These are phyloP conservation scores for Coccyzus lansbergi DNA, from an alignment of 2,797 vertebrate species.

Conservation along the genomic window DNA sequence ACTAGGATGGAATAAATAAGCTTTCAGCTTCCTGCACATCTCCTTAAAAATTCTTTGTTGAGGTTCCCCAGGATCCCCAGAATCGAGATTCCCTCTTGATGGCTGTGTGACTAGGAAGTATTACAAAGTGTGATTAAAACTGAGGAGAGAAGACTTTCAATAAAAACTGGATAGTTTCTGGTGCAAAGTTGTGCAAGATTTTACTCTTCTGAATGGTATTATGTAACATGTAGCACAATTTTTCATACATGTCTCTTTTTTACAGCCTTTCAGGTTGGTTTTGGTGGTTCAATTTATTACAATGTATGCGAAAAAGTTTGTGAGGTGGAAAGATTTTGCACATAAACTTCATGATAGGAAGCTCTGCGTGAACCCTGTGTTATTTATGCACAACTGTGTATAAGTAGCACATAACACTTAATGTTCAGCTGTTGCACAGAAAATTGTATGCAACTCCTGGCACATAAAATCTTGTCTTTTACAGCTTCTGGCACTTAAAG, in stretches of 20 bases:
- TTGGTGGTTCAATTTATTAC: background rate
- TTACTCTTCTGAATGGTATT: background rate
- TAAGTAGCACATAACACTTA: background rate
- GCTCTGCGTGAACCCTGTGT: background rate
- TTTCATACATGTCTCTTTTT: background rate
- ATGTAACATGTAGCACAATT: background rate
- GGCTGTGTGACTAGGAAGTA: background rate
- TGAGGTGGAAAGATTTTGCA: background rate
- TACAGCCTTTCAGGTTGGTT: background rate
- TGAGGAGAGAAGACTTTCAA: background rate
- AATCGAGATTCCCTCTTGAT: background rate
- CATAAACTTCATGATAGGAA: background rate
- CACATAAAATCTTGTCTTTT: background rate
- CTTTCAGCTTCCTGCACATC: background rate
- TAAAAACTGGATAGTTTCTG: background rate
- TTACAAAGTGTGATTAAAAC: background rate
- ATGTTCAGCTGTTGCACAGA: slow-evolving; percentile 5
- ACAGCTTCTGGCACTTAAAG: background rate
- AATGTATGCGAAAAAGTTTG: background rate
- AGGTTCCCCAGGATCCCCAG: background rate
- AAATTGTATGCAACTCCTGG: slow-evolving; percentile 4
- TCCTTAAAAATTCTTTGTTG: background rate
- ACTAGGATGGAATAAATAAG: background rate
- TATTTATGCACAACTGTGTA: slow-evolving; percentile 15
- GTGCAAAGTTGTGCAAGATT: background rate